Evolutionary conservation across 2,113 vertebrate genomes (phyloP).

Genomic region (Chaetops frenatus): DNA sequence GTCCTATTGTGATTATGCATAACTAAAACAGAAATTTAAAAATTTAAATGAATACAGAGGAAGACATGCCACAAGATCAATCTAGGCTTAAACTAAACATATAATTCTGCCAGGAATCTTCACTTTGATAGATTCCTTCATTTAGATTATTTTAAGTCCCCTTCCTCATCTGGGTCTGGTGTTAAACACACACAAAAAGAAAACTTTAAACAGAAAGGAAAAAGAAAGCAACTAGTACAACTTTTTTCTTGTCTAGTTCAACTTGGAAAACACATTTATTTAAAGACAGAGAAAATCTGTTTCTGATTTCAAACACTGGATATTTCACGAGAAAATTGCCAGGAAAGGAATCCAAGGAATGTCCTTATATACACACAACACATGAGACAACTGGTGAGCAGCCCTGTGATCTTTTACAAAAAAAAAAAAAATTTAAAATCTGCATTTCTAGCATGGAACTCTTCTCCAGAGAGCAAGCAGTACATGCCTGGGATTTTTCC

Average conservation of each 20-base stretch:
- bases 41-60: neutral
- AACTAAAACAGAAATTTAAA: neutral
- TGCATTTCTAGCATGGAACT: conserved; percentile 35
- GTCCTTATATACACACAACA: conserved; percentile 56
- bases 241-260: conserved; percentile 11
- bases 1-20: neutral
- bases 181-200: neutral
- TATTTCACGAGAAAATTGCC: conserved; percentile 64
- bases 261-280: conserved; percentile 66
- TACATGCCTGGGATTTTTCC: conserved; percentile 70
- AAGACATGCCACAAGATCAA: neutral
- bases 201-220: neutral
- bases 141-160: neutral
- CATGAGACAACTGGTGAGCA: conserved; percentile 72
- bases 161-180: neutral
- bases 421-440: conserved; percentile 3
- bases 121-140: neutral
- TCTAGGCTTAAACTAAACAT: neutral
- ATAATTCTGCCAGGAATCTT: neutral
- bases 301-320: conserved; percentile 72
- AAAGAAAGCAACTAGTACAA: neutral
- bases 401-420: conserved; percentile 26
- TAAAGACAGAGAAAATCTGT: conserved; percentile 70
- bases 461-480: conserved; percentile 49
- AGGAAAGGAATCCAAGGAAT: conserved; percentile 77